Evolutionary conservation across 1,140 invertebrate genomes (phyloP).

Genomic region (Trinorchestia longiramus): DNA sequence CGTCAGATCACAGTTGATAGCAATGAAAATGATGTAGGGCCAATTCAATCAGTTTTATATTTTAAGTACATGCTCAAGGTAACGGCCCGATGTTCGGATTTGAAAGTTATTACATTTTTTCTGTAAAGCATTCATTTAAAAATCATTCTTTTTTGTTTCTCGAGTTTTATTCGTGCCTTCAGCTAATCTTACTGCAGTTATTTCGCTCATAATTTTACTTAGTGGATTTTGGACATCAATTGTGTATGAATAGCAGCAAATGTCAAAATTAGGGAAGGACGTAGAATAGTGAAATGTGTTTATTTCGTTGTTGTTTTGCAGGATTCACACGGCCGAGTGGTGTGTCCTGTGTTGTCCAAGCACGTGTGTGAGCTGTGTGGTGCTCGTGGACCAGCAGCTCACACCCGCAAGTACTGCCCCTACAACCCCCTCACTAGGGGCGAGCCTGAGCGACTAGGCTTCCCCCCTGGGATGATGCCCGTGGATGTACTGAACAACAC

Average conservation of each 20-base stretch:
- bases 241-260: background rate
- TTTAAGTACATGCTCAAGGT: too few species aligned
- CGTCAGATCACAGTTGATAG: too few species aligned
- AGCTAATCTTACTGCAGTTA: too few species aligned
- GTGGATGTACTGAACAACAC: background rate
- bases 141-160: too few species aligned
- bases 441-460: conserved; percentile 57
- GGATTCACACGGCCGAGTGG: conserved; percentile 75
- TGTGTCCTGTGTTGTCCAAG: conserved; percentile 78
- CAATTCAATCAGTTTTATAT: too few species aligned
- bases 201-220: background rate
- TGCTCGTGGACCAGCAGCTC: conserved; percentile 79
- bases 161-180: too few species aligned
- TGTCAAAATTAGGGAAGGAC: too few species aligned
- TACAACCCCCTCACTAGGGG: conserved; percentile 61
- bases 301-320: conserved; percentile 68
- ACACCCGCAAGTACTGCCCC: conserved; percentile 83
- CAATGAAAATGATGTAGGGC: too few species aligned
- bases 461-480: conserved; percentile 56
- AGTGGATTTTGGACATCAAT: background rate
- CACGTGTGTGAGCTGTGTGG: conserved; percentile 79
- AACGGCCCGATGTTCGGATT: too few species aligned
- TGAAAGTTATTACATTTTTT: too few species aligned
- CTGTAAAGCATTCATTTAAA: too few species aligned
- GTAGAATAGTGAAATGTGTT: too few species aligned